phyloP scores from a whole-genome alignment of 2,113 vertebrate species.

The Ophthalmolycus amberensis region DNA sequence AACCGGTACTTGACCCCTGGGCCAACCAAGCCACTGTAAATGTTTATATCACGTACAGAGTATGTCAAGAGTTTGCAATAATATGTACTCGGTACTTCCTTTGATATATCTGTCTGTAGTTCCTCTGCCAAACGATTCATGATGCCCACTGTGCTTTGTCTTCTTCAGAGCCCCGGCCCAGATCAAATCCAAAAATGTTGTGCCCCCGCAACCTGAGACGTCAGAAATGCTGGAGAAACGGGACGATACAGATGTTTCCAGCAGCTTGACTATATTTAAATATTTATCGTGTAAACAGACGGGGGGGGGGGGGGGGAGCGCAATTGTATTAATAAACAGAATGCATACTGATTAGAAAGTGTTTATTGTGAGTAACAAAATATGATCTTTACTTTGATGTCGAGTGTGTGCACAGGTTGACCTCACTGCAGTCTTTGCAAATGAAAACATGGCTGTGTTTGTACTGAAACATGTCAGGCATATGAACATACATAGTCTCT shows the following conservation, averaged over 20 bases:
- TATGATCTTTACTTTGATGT: slow-evolving; percentile 19
- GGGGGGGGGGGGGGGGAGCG: background rate
- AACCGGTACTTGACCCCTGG: too few relatives aligned
- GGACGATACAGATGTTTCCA: too few relatives aligned
- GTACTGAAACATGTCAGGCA: background rate
- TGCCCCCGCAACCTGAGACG: too few relatives aligned
- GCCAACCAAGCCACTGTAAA: background rate
- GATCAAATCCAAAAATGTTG: slow-evolving; percentile 88
- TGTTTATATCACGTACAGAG: too few relatives aligned
- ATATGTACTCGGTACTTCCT: background rate
- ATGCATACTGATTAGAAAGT: slow-evolving; percentile 54
- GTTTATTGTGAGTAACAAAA: slow-evolving; percentile 62
- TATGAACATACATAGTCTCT: too few relatives aligned
- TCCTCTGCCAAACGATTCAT: background rate
- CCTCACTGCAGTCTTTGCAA: background rate
- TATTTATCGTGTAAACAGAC: slow-evolving; percentile 77
- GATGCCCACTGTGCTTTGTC: slow-evolving; percentile 32
- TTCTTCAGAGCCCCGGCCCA: slow-evolving; percentile 86
- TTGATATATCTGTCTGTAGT: too few relatives aligned
- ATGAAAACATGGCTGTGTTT: background rate
- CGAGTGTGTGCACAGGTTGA: background rate
- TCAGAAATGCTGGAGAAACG: too few relatives aligned
- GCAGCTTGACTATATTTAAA: slow-evolving; percentile 76
- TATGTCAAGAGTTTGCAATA: background rate
- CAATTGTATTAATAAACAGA: slow-evolving; percentile 78